phyloP scores from a whole-genome alignment of 2,113 vertebrate species.

The Laticauda colubrina region DNA sequence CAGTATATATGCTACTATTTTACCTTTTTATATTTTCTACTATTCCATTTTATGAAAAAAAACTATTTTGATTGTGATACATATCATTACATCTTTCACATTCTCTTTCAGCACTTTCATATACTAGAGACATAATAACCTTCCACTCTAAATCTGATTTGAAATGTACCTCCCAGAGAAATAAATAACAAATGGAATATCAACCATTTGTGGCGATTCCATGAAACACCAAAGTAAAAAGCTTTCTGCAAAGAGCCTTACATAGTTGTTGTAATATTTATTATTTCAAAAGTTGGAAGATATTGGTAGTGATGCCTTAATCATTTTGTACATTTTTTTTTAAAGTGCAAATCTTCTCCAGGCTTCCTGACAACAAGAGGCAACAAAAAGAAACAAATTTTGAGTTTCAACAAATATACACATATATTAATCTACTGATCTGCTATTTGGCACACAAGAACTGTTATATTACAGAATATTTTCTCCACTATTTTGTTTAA shows the following conservation, averaged over 20 bases:
- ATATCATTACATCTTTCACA: background rate
- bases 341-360: background rate
- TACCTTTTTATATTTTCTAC: too few relatives aligned
- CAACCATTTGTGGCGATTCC: background rate
- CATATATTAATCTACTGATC: background rate
- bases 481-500: background rate
- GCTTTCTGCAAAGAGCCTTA: background rate
- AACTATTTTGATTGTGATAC: background rate
- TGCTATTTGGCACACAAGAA: background rate
- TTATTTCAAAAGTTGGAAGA: background rate
- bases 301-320: background rate
- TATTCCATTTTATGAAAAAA: background rate
- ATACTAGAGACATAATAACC: background rate
- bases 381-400: background rate
- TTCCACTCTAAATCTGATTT: background rate
- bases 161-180: background rate
- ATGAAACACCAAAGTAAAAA: background rate
- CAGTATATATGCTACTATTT: too few relatives aligned
- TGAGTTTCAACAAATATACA: background rate
- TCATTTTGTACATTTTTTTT: background rate
- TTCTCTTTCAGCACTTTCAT: background rate
- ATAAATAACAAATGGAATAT: background rate
- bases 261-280: background rate
- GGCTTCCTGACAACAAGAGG: background rate
- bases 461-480: background rate